phyloP scores from a whole-genome alignment of 2,888 invertebrate genomes.

The Drosophila robusta region DNA sequence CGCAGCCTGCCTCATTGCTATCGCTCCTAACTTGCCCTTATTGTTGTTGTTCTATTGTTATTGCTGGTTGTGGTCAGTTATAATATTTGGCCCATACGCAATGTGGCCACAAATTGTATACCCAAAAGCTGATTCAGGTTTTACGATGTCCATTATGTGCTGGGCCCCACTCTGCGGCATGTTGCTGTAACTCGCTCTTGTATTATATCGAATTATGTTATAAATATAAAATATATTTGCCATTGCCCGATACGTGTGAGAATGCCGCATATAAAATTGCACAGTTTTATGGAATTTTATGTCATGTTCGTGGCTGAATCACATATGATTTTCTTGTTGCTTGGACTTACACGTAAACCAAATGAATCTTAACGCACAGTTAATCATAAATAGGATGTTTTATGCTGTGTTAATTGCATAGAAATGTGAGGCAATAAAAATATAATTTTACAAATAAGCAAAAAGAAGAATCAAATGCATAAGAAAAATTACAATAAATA shows the following conservation, averaged over 20 bases:
- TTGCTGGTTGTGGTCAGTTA: constrained; percentile 62
- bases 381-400: constrained; percentile 18
- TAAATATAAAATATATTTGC: constrained; percentile 74
- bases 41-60: constrained; percentile 28
- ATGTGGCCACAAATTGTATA: constrained; percentile 72
- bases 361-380: constrained; percentile 45
- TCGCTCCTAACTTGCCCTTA: constrained; percentile 31
- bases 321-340: not conserved
- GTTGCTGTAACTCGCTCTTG: constrained; percentile 48
- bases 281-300: constrained; percentile 62
- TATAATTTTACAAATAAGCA: no score
- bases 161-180: constrained; percentile 2
- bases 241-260: constrained; percentile 57
- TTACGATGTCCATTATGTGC: constrained; percentile 58
- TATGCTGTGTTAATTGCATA: no score
- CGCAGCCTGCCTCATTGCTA: constrained; percentile 37
- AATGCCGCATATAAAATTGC: constrained; percentile 36
- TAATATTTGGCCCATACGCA: constrained; percentile 55
- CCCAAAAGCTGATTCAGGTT: constrained; percentile 67
- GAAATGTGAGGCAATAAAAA: no score
- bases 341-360: not conserved
- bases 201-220: constrained; percentile 79
- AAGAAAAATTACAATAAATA: no score
- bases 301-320: constrained; percentile 49
- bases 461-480: no score